These are phyloP conservation scores for Tetrapedia diversipes DNA, from an alignment of 2,888 invertebrate genomes.

Conservation along the genomic window DNA sequence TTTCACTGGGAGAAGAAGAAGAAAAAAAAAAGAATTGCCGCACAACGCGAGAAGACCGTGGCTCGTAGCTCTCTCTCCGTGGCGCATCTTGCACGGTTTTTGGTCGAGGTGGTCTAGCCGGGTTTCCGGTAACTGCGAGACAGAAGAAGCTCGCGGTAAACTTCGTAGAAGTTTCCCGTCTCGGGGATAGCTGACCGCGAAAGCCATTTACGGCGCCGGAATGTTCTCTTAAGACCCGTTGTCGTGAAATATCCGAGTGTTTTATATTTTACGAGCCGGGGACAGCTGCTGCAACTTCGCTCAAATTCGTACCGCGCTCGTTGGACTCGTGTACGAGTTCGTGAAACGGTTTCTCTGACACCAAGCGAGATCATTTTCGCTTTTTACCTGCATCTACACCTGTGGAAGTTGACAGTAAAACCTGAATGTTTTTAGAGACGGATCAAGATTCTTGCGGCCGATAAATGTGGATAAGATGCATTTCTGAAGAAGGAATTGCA, in stretches of 20 bases:
- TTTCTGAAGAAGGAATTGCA: not conserved
- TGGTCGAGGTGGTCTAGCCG: slow-evolving; percentile 2
- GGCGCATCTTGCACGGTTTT: slow-evolving; percentile 29
- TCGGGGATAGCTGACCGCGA: slow-evolving; percentile 48
- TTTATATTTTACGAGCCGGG: slow-evolving; percentile 42
- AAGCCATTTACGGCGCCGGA: slow-evolving; percentile 52
- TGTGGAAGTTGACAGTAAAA: no score
- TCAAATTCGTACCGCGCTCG: slow-evolving; percentile 4
- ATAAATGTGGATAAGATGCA: not conserved
- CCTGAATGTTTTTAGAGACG: no score
- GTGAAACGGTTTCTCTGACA: not conserved
- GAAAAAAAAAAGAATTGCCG: slow-evolving; percentile 24
- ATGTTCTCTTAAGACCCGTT: slow-evolving; percentile 50
- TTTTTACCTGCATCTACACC: not conserved
- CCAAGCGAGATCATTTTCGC: no score
- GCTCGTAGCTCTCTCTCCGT: slow-evolving; percentile 5
- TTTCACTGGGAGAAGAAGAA: no score
- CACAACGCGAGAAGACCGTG: not conserved
- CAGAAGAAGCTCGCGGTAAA: slow-evolving; percentile 43
- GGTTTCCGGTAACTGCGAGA: slow-evolving; percentile 38
- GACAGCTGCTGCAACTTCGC: slow-evolving; percentile 20
- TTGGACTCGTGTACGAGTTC: not conserved
- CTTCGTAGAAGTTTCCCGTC: slow-evolving; percentile 45
- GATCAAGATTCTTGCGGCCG: no score
- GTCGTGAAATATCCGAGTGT: slow-evolving; percentile 46